Base-by-base conservation (phyloP, 2,888 invertebrate genomes). In the Elysia crispata region DNA sequence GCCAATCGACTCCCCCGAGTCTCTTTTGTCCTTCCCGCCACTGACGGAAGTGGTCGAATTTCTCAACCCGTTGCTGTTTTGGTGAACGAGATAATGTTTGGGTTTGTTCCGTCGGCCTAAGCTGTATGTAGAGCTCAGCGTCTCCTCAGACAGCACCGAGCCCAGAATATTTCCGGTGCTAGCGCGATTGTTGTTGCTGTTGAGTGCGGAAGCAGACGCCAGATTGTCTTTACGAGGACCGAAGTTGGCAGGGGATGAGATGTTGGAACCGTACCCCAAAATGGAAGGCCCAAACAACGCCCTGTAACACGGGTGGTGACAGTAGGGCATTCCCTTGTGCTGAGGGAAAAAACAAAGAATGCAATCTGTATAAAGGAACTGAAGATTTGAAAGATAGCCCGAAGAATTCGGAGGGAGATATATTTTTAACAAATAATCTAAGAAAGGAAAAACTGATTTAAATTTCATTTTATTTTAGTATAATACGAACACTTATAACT, bases 271-370 rank as follows among this genome's bases (percentile, higher is more conserved):
- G 92, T 96, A 96, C 0, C 96, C 96, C 92, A 96, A 95, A 25
- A 96, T 93, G 88, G 95, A 95, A 0, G 96, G 96, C 30, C 96
- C 96, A 91, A 96, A 96, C 41, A 96, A 92, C 20, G 95, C 95
- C 80, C 95, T 95, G 91, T 96, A 96, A 90, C 96, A 96, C 81
- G 96, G 96, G 80, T 96, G 95, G 93, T 96, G 95, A 88, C 96
- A 96, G 90, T 96, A 96, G 76, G 96, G 96, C 84, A 95, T 95
- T 80, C 96, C 96, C 93, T 96, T 96, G 92, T 96, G 96, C 95
- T 95, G 89, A 33, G n/a, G 8, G 13, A 25, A 28, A 20, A 49
- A 6, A 25, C 50, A 18, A 31, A 28, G 41, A 41, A 41, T 41
- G 11, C n/a, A 41, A 41, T 41, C 41, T 30, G 28, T 31, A 60